Evolutionary conservation across 1,140 invertebrate species (phyloP), one percentile per base, ranked within the genome.

Genomic region (Samia ricini): DNA sequence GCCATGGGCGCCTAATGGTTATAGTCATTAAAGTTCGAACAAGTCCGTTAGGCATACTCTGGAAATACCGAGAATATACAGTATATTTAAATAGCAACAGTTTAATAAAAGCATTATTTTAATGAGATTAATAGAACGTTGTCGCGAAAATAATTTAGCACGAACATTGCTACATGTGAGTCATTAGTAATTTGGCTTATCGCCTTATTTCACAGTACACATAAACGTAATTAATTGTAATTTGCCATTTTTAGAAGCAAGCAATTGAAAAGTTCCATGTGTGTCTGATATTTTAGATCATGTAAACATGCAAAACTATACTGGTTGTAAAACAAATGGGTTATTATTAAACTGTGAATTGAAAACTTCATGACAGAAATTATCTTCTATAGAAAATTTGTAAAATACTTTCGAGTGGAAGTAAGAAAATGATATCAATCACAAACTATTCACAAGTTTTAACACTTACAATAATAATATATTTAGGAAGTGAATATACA

Each of bases 11-110:
- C 42, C 22, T 66, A 64, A 69, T 65, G 60, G 61, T 33, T 23
- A 54, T 23, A n/a, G 65, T 52, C 50, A 63, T 68, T 68, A 63
- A 60, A 63, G 56, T 63, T 63, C 52, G 20, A 68, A 42, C 33
- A 42, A 42, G 61, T 26, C 61, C 49, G 61, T 63, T 52, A 60
- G 58, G 57, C 29, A 55, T 36, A 59, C 56, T 51, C 60, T 52
- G 63, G 56, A 65, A 61, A 61, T 68, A 56, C 66, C 58, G 20
- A 19, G 33, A 61, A 18, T 49, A 23, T 15, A 42, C 33, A 15
- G 33, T 42, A 42, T 42, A 21, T 49, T 18, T 33, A 19, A 36
- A 21, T 55, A 33, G 33, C 23, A 20, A 23, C 15, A 36, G 52
- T 33, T 62, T 24, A 19, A 48, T 56, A 18, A 56, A 56, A 49